Base-by-base conservation (phyloP, 2,113 vertebrate genomes). In the Entomyzon cyanotis region DNA sequence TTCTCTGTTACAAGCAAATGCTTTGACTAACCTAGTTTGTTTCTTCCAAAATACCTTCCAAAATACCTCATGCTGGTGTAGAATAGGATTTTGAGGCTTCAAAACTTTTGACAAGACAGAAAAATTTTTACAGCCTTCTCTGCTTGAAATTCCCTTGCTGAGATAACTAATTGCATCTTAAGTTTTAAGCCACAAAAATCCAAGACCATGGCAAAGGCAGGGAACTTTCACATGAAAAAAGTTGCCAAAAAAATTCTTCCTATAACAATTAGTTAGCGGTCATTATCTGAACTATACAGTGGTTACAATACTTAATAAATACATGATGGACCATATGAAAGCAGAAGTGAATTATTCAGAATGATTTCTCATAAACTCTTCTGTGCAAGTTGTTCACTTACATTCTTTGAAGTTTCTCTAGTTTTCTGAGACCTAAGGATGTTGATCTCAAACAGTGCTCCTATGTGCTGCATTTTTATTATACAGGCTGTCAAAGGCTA, bases 381-480 rank as follows among this genome's bases (percentile, higher is more conserved):
- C 88, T 74, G 25, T 20, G 12, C 42, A 80, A 79, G 53, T 42
- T 17, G 44, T 64, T 81, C 60, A 49, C 41, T 80, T 49, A 22
- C 13, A 58, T 60, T 49, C 84, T 81, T 75, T 75, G 47, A 84
- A 78, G 60, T 53, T 82, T 84, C 64, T 71, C 25, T 62, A 50
- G 37, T 59, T 87, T 87, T 79, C 39, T 87, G 56, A 78, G 35
- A 84, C 15, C 6, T 70, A 50, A 62, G n/a, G 31, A 49, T 55
- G 56, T 79, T 84, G 62, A 82, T 85, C 39, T 90, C 85, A 87
- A 77, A 75, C 59, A 63, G 60, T 46, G 64, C 16, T 63, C 23
- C 49, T 59, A 23, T n/a, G 27, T 55, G 16, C 27, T 93, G 75
- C 35, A 85, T 93, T 95, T 90, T 90, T 85, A 83, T 92, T 90